Evolutionary conservation across 1,140 invertebrate genomes (phyloP).

Genomic region (Lepidotrigona ventralis): DNA sequence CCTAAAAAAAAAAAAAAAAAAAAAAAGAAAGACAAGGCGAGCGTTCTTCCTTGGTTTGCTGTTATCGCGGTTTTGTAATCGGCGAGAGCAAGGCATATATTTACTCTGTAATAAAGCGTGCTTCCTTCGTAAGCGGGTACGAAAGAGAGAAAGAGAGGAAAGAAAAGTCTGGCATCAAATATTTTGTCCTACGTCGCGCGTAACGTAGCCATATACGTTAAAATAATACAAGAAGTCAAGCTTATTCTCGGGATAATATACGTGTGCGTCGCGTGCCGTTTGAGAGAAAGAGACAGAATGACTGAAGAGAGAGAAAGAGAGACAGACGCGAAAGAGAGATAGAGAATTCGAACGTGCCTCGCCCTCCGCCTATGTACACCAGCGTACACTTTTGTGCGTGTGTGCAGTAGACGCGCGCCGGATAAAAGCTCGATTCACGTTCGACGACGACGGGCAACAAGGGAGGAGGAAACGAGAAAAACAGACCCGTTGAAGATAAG

Average conservation of each 20-base stretch:
- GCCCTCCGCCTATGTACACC: conserved; percentile 34
- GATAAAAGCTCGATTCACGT: conserved; percentile 44
- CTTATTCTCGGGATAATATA: conserved; percentile 14
- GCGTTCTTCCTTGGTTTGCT: neutral
- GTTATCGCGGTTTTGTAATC: conserved; percentile 22
- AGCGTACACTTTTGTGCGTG: conserved; percentile 40
- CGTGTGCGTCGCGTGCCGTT: conserved; percentile 23
- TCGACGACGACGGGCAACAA: conserved; percentile 1
- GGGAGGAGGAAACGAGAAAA: neutral
- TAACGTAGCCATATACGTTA: conserved; percentile 27
- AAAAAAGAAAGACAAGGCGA: neutral
- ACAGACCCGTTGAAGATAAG: conserved; percentile 13
- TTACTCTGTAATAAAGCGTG: conserved; percentile 41
- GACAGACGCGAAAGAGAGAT: conserved; percentile 22
- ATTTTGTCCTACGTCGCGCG: conserved; percentile 45
- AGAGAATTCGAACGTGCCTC: conserved; percentile 43
- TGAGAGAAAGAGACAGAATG: neutral
- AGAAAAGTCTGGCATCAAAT: conserved; percentile 42
- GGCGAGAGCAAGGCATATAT: conserved; percentile 26
- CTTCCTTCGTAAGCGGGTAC: conserved; percentile 44
- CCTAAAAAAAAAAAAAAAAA: neutral
- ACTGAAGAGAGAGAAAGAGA: neutral
- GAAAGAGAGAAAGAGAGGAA: conserved; percentile 19
- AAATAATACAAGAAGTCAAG: conserved; percentile 20
- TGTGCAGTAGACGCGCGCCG: conserved; percentile 24